Conservation (phyloP, 2,113 vertebrate genomes). For the Girardinichthys multiradiatus region DNA sequence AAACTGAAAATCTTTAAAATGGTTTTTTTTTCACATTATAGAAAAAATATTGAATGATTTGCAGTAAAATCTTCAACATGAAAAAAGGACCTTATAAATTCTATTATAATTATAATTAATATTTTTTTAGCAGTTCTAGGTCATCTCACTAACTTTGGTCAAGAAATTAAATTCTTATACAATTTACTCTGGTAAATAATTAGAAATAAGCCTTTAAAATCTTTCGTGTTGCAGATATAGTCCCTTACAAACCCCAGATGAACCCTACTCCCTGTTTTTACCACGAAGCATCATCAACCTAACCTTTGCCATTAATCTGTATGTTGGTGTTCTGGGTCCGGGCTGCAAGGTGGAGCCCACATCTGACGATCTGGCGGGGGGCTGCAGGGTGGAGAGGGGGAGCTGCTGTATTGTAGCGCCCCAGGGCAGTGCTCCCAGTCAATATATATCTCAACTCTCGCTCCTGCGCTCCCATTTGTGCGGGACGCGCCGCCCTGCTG, state of each 20-base stretch:
- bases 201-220: background rate
- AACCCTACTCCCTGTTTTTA: background rate
- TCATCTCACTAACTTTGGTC: background rate
- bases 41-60: too few relatives aligned
- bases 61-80: too few relatives aligned
- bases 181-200: too few relatives aligned
- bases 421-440: slow-evolving; percentile 78
- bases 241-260: background rate
- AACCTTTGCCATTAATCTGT: slow-evolving; percentile 48
- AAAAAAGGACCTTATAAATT: background rate
- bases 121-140: background rate
- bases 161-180: too few relatives aligned
- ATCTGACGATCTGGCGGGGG: slow-evolving; percentile 57
- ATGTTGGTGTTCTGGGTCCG: slow-evolving; percentile 55
- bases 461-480: slow-evolving; percentile 75
- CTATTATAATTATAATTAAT: background rate
- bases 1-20: too few relatives aligned
- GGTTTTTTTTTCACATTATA: too few relatives aligned
- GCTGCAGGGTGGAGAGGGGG: slow-evolving; percentile 19
- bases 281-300: slow-evolving; percentile 7
- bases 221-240: background rate
- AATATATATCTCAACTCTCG: slow-evolving; percentile 77
- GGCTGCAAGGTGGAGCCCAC: slow-evolving; percentile 68
- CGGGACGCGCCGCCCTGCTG: slow-evolving; percentile 62
- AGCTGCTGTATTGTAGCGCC: slow-evolving; percentile 75